Evolutionary conservation across 2,113 vertebrate species (phyloP).

Genomic region (Bos indicus): DNA sequence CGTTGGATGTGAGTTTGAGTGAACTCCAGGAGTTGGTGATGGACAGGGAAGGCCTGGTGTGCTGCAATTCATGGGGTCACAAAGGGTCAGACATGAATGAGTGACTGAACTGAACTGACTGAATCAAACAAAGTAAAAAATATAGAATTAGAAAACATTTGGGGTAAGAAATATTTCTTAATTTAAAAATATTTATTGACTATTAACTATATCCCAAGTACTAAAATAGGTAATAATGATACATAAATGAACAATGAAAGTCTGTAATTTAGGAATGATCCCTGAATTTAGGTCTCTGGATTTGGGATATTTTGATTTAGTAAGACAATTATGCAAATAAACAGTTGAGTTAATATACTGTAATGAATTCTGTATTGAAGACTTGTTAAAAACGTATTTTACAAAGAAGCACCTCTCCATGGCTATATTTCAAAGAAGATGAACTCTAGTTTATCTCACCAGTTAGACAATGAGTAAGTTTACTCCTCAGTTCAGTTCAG

Average conservation of each 20-base stretch:
- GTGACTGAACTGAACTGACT: no score
- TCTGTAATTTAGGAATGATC: neutral
- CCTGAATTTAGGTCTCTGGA: neutral
- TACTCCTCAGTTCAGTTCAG: no score
- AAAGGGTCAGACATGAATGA: no score
- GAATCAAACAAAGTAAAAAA: neutral
- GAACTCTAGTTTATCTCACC: neutral
- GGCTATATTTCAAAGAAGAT: neutral
- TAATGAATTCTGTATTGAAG: neutral
- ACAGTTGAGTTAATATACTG: neutral
- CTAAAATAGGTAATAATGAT: neutral
- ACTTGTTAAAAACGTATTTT: neutral
- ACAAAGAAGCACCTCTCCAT: neutral
- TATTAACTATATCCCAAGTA: neutral
- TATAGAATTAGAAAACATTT: neutral
- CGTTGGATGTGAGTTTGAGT: fast-evolving
- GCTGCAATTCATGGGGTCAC: fast-evolving
- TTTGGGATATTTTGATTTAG: neutral
- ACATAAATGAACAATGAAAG: neutral
- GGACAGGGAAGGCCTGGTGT: no score
- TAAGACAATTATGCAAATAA: neutral
- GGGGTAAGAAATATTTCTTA: neutral
- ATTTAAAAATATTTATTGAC: neutral
- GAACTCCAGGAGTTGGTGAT: no score
- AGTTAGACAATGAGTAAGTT: neutral